Evolutionary conservation across 1,140 invertebrate species (phyloP).

Genomic region (Eufriesea mexicana): DNA sequence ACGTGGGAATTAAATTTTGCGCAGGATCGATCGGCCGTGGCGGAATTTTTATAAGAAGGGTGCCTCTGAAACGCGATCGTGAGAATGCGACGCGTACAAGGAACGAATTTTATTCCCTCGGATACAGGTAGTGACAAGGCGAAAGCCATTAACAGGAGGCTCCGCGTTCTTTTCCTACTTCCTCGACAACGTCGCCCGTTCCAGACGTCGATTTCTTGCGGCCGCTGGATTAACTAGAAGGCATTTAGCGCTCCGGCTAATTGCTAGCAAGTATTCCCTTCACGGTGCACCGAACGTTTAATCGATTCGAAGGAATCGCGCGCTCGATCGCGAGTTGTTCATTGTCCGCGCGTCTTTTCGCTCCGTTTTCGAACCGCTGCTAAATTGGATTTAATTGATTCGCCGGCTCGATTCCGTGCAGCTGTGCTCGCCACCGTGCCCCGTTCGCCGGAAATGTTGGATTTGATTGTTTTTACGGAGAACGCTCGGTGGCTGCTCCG

Average conservation of each 20-base stretch:
- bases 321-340: constrained; percentile 26
- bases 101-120: constrained; percentile 57
- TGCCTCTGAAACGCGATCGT: constrained; percentile 37
- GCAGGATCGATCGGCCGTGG: background rate
- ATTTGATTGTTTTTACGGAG: background rate
- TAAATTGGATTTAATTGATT: constrained; percentile 27
- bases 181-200: constrained; percentile 45
- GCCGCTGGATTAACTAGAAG: constrained; percentile 65
- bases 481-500: too few relatives aligned
- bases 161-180: constrained; percentile 69
- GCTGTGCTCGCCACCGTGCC: background rate
- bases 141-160: constrained; percentile 49
- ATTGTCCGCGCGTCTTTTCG: constrained; percentile 30
- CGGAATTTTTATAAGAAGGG: background rate
- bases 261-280: constrained; percentile 74
- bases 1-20: constrained; percentile 15
- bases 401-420: background rate
- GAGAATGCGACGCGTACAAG: constrained; percentile 27
- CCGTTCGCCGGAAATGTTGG: background rate
- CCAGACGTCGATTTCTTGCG: constrained; percentile 64
- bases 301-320: constrained; percentile 74
- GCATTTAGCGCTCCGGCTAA: constrained; percentile 75
- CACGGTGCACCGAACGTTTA: constrained; percentile 66
- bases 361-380: constrained; percentile 16
- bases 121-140: constrained; percentile 37